These are phyloP conservation scores for Urophycis tenuis DNA, from an alignment of 2,797 vertebrate genomes.

Conservation along the genomic window DNA sequence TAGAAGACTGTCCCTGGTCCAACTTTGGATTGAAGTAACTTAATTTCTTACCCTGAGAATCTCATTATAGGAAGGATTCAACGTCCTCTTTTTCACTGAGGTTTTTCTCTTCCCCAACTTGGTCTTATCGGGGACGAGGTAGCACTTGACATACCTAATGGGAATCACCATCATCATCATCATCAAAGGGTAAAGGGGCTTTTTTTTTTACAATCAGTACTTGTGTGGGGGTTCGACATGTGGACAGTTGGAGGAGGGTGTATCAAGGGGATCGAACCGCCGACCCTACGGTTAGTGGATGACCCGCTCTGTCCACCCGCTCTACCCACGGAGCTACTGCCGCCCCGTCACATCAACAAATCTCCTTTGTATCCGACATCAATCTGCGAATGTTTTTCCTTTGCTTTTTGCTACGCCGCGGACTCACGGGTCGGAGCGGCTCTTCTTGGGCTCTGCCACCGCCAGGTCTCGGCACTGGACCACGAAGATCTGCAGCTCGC, in stretches of 20 bases:
- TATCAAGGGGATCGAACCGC: too few species aligned
- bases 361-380: neutral
- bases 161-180: too few species aligned
- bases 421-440: constrained; percentile 89
- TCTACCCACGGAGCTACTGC: too few species aligned
- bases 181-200: too few species aligned
- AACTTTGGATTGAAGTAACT: neutral
- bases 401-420: neutral
- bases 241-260: too few species aligned
- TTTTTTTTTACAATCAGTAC: too few species aligned
- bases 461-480: constrained; percentile 86
- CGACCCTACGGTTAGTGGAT: too few species aligned
- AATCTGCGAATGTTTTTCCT: neutral
- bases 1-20: neutral
- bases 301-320: too few species aligned
- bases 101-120: constrained; percentile 93
- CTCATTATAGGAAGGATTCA: constrained; percentile 89
- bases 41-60: constrained; percentile 77
- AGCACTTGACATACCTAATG: constrained; percentile 95
- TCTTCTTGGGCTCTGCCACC: constrained; percentile 79
- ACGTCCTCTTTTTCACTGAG: constrained; percentile 82
- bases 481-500: constrained; percentile 87
- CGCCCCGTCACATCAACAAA: too few species aligned
- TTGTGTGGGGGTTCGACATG: too few species aligned
- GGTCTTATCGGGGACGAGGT: constrained; percentile 86